Base-by-base conservation (phyloP, 2,888 invertebrate genomes). In the Caenorhabditis sinica region DNA sequence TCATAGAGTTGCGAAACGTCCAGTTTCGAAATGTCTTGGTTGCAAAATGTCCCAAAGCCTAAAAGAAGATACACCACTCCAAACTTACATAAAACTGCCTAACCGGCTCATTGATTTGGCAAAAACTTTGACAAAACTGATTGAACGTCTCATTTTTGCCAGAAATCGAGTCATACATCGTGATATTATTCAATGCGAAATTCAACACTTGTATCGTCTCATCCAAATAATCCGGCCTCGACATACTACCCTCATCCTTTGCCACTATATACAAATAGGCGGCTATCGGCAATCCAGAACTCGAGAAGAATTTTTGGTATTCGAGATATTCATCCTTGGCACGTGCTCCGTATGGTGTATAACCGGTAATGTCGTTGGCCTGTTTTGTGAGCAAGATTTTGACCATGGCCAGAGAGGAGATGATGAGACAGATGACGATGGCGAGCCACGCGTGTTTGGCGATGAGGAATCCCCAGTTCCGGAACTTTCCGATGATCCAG, bases 231-330 rank as follows among this genome's bases (percentile, higher is more conserved):
- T 88, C 88, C 17, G 88, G 87, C 15, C 92, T 71, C 0, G 90
- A 71, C 92, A 92, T 90, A 76, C 88, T 90, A 6, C 92, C 92
- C 43, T 90, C 91, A 69, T 92, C 92, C 63, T 90, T 89, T 20
- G 92, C 92, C 17, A 91, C 74, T 25, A 89, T 87, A 61, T 89
- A 92, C 17, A 92, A 61, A 82, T 92, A 92, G 15, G 90, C 87
- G 15, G 91, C 83, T 5, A 89, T 79, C 1, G 89, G 88, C 0
- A 87, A 80, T 45, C 87, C 87, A 17, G 77, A 72, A 28, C 79
- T 74, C 17, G 85, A 85, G 66, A 87, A 87, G 63, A 83, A 87
- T 17, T 49, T 40, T 30, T 84, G 76, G 65, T 89, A 91, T 58
- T 83, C 83, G 9, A 82, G 75, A 71, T 89, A 89, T 71, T 91